Conservation (phyloP, 2,888 invertebrate species). For the Buathra laborator region DNA sequence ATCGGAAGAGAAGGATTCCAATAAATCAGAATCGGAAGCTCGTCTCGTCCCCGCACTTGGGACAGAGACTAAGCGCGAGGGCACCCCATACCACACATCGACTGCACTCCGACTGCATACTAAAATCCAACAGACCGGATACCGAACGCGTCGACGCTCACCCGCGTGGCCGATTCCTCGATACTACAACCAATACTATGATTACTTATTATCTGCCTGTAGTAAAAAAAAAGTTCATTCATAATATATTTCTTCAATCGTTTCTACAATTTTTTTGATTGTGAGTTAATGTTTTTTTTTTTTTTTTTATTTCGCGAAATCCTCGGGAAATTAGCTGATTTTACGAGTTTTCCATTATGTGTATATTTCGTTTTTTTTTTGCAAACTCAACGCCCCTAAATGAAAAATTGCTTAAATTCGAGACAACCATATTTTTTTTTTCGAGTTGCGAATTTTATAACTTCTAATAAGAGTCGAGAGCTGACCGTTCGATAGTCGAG, state of each 20-base stretch:
- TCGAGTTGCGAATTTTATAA: conserved; percentile 78
- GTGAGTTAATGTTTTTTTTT: neutral
- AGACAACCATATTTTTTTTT: neutral
- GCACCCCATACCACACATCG: conserved; percentile 78
- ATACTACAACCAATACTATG: conserved; percentile 60
- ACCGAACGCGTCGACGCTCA: conserved; percentile 81
- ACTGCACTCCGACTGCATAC: conserved; percentile 82
- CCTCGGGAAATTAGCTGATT: neutral
- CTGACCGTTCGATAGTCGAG: conserved; percentile 49
- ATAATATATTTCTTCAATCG: neutral
- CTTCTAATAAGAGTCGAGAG: conserved; percentile 81
- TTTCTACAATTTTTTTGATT: neutral
- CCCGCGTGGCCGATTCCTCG: conserved; percentile 70
- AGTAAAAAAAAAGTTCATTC: neutral
- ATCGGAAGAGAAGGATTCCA: conserved; percentile 83
- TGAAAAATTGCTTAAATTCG: neutral
- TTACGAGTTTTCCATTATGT: neutral
- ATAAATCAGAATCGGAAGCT: conserved; percentile 84
- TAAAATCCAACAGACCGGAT: conserved; percentile 83
- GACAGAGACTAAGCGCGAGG: conserved; percentile 69
- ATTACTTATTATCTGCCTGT: conserved; percentile 30
- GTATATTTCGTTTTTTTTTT: neutral
- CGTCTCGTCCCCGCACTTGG: conserved; percentile 71
- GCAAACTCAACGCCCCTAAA: neutral
- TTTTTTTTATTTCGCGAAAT: neutral